Conservation (phyloP, 2,888 invertebrate genomes). For the Nematopogon swammerdamellus region DNA sequence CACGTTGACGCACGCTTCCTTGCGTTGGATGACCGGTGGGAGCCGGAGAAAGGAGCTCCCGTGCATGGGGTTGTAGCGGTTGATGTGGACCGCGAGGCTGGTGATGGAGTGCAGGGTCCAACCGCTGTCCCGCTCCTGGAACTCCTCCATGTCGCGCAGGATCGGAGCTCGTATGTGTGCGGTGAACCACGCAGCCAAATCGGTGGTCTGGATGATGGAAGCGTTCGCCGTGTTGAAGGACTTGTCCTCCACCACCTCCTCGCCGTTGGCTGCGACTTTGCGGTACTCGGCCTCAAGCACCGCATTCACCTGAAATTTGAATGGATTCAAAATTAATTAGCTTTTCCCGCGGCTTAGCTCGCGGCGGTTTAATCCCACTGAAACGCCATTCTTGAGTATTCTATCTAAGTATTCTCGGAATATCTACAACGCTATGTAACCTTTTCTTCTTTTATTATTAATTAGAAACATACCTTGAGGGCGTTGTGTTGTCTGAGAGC, state of each 20-base stretch:
- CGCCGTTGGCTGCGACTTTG: neutral
- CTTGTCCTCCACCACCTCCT: neutral
- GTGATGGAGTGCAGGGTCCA: constrained; percentile 10
- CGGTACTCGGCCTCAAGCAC: neutral
- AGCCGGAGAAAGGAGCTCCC: constrained; percentile 10
- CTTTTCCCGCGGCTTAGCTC: no score
- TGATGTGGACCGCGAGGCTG: constrained; percentile 11
- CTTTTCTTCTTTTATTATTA: no score
- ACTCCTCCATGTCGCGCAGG: constrained; percentile 12
- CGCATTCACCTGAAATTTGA: no score
- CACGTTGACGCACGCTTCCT: constrained; percentile 15
- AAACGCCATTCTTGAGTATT: no score
- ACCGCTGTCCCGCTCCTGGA: constrained; percentile 14
- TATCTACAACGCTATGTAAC: no score
- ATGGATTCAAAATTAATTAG: no score
- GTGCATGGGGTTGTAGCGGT: constrained; percentile 10
- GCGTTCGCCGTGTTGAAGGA: neutral
- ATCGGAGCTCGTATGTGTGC: constrained; percentile 3
- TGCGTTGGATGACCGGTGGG: constrained; percentile 11
- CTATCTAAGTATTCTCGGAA: no score
- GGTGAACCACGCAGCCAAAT: constrained; percentile 4
- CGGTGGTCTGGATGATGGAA: neutral
- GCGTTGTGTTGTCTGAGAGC: neutral
- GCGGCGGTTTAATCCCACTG: no score
- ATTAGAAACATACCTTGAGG: no score